A percentile compares a stretch with the other conserved stretches of the same genome.
Evolutionary conservation across 2,797 vertebrate genomes (phyloP).

Genomic region (Channallabes apus): DNA sequence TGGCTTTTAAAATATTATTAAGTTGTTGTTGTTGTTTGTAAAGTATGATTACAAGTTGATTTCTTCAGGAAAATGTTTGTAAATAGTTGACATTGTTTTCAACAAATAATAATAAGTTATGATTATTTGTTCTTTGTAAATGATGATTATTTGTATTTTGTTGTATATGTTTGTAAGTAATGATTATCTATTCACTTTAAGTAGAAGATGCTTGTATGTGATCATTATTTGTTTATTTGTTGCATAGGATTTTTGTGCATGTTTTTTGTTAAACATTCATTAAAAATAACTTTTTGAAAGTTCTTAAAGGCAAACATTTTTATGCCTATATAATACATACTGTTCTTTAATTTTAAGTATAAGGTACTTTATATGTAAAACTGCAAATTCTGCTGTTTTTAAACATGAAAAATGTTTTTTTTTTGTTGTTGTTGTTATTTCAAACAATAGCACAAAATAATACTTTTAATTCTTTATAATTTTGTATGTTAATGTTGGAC

Average conservation of each 20-base stretch:
- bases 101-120: no score
- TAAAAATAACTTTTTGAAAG: background rate
- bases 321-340: background rate
- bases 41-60: background rate
- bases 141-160: background rate
- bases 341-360: background rate
- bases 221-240: background rate
- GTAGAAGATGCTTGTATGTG: background rate
- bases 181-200: background rate
- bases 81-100: no score
- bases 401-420: background rate
- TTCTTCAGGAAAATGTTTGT: background rate
- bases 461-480: background rate
- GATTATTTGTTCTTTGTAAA: no score
- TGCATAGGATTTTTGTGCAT: background rate
- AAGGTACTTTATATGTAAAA: background rate
- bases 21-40: background rate
- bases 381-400: background rate
- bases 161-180: background rate
- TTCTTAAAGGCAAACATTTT: background rate
- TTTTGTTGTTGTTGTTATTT: no score
- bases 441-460: background rate
- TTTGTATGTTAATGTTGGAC: constrained; percentile 4
- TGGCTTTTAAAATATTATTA: no score
- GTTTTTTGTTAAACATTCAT: background rate